Evolutionary conservation across 1,140 invertebrate species (phyloP).

Genomic region (Aphaenogaster floridana): DNA sequence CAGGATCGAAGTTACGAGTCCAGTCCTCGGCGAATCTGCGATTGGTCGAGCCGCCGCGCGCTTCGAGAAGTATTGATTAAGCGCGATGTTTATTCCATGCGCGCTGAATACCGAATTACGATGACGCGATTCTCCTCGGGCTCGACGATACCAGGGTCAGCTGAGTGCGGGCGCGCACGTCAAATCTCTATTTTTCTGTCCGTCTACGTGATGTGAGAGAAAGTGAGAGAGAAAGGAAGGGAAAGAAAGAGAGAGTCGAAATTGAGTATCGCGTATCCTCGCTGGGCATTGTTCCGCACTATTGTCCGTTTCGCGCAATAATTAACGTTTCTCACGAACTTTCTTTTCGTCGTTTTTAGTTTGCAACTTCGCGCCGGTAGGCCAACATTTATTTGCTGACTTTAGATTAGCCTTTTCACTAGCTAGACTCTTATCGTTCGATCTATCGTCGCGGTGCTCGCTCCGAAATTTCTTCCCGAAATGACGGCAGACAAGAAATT

Average conservation of each 20-base stretch:
- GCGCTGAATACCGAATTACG: constrained; percentile 42
- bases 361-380: constrained; percentile 30
- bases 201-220: constrained; percentile 66
- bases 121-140: not conserved
- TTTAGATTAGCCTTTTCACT: constrained; percentile 36
- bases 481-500: constrained; percentile 8
- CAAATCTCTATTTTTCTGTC: constrained; percentile 79
- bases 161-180: constrained; percentile 20
- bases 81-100: constrained; percentile 34
- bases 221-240: not conserved
- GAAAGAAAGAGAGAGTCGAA: constrained; percentile 45
- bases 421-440: constrained; percentile 36
- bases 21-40: constrained; percentile 31
- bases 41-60: constrained; percentile 20
- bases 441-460: constrained; percentile 9
- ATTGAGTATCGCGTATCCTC: constrained; percentile 74
- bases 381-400: constrained; percentile 8
- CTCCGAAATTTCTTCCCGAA: constrained; percentile 26
- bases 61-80: constrained; percentile 50
- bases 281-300: constrained; percentile 71
- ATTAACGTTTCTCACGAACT: constrained; percentile 64
- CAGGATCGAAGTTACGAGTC: constrained; percentile 31
- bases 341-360: constrained; percentile 16
- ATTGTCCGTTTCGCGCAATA: constrained; percentile 54
- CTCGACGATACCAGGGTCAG: constrained; percentile 24